Conservation (phyloP, 2,888 invertebrate species). For the Autographa gamma region DNA sequence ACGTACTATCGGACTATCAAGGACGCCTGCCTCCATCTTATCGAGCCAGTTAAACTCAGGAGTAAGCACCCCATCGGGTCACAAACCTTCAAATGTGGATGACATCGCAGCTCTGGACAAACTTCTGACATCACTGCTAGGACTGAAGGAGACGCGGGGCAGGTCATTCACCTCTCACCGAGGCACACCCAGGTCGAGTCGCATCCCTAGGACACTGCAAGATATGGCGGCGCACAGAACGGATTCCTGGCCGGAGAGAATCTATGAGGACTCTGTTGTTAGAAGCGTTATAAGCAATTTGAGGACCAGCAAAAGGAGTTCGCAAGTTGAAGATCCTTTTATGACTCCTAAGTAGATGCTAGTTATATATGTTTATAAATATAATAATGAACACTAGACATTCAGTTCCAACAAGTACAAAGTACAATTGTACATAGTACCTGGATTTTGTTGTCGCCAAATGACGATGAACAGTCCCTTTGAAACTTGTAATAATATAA, state of each 20-base stretch:
- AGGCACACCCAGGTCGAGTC: slow-evolving; percentile 78
- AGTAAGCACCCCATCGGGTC: slow-evolving; percentile 68
- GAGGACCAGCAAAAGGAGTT: slow-evolving; percentile 73
- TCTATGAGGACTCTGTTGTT: slow-evolving; percentile 82
- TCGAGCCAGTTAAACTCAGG: slow-evolving; percentile 76
- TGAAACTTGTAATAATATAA: not conserved
- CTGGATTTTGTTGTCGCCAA: not conserved
- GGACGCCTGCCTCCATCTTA: slow-evolving; percentile 71
- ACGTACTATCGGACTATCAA: slow-evolving; percentile 77
- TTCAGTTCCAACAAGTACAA: not conserved
- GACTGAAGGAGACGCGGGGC: slow-evolving; percentile 78
- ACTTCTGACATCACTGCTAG: slow-evolving; percentile 89
- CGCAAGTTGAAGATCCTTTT: slow-evolving; percentile 79
- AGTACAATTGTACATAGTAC: too few species aligned
- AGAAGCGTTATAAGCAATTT: slow-evolving; percentile 79
- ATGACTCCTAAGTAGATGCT: slow-evolving; percentile 76
- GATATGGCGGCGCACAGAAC: slow-evolving; percentile 60
- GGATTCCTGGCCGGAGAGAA: slow-evolving; percentile 83
- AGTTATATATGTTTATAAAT: not conserved
- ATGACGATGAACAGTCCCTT: not conserved
- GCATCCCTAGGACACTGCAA: slow-evolving; percentile 70
- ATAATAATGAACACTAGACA: not conserved
- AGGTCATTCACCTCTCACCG: slow-evolving; percentile 78
- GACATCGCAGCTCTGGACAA: slow-evolving; percentile 91
- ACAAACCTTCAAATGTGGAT: slow-evolving; percentile 80